These are phyloP conservation scores for Cephalopterus ornatus DNA, from an alignment of 2,113 vertebrate species.

Conservation along the genomic window DNA sequence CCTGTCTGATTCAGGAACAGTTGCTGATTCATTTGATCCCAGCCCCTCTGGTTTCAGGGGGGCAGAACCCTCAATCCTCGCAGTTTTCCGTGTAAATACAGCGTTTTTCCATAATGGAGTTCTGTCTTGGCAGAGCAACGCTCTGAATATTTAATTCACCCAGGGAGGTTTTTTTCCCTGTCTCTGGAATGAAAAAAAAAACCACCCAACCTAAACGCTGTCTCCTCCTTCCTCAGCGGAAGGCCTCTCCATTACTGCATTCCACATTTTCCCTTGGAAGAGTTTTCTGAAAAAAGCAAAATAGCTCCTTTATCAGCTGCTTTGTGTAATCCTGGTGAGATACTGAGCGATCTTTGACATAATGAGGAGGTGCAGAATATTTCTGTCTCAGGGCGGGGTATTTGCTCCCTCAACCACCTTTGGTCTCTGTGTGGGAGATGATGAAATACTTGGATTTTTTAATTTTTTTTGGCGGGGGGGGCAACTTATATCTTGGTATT, in stretches of 20 bases:
- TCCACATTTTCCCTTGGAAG: neutral
- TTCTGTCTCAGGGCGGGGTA: conserved; percentile 20
- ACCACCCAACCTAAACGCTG: neutral
- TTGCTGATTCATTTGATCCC: conserved; percentile 45
- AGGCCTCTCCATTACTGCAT: neutral
- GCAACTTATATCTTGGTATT: neutral
- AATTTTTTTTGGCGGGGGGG: too few relatives aligned
- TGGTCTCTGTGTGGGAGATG: conserved; percentile 3
- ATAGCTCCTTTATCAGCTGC: neutral
- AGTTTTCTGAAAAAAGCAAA: neutral
- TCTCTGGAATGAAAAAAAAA: neutral
- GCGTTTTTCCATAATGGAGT: neutral
- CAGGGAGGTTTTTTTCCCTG: neutral
- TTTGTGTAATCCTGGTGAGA: neutral
- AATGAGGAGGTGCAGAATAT: neutral
- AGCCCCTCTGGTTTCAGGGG: neutral
- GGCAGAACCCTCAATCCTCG: neutral
- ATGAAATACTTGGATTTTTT: neutral
- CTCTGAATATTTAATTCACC: neutral
- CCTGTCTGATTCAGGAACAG: neutral
- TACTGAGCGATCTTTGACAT: neutral
- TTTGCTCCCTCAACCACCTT: conserved; percentile 26
- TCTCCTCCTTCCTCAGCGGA: neutral
- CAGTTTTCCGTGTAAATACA: neutral
- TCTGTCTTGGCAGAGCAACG: neutral